These are phyloP conservation scores for Pangasius macronema DNA, from an alignment of 2,797 vertebrate genomes.

Conservation along the genomic window DNA sequence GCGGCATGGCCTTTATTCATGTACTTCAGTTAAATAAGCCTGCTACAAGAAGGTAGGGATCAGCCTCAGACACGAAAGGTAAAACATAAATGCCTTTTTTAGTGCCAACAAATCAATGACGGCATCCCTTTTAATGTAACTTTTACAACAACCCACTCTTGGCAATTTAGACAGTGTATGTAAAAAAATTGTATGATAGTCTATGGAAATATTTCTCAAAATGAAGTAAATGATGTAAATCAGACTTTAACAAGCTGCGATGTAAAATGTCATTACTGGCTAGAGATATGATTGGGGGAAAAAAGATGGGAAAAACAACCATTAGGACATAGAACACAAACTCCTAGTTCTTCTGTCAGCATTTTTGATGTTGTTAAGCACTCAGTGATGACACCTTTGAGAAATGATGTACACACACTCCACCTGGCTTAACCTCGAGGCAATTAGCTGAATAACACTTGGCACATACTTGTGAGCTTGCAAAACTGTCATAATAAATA, in stretches of 20 bases:
- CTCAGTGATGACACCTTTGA: constrained; percentile 13
- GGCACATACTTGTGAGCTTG: constrained; percentile 29
- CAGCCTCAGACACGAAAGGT: not conserved
- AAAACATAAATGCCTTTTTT: not conserved
- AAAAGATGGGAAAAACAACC: not conserved
- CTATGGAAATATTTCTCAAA: not conserved
- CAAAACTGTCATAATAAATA: constrained; percentile 38
- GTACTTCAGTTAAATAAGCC: not conserved
- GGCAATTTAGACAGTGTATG: not conserved
- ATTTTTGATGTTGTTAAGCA: constrained; percentile 11
- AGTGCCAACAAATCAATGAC: not conserved
- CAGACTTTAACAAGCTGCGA: not conserved
- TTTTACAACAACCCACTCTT: not conserved
- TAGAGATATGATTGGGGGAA: not conserved
- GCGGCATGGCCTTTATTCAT: not conserved
- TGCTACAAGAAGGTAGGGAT: not conserved
- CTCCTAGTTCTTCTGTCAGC: not conserved
- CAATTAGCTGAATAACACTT: constrained; percentile 42
- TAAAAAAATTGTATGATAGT: not conserved
- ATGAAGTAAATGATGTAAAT: not conserved
- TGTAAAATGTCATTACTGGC: not conserved
- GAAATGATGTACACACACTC: constrained; percentile 25
- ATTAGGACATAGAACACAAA: not conserved
- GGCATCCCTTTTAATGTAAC: not conserved
- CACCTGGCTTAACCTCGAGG: constrained; percentile 48